Conservation (phyloP, 2,113 vertebrate species). For the Solenodon paradoxus region DNA sequence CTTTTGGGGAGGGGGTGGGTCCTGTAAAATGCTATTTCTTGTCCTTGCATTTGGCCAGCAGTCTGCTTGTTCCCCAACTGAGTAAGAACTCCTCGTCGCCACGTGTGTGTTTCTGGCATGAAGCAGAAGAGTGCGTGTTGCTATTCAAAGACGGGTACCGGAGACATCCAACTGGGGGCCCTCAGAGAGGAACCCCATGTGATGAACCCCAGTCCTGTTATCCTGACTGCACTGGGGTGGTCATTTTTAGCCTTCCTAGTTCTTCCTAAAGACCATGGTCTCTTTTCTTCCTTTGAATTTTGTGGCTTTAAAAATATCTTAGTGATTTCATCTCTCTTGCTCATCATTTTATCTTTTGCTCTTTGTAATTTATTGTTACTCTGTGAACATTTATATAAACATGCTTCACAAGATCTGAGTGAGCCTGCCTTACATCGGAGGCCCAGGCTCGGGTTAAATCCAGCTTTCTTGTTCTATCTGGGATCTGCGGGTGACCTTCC, state of each 20-base stretch:
- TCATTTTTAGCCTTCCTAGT: neutral
- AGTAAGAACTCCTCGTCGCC: neutral
- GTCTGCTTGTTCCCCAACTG: neutral
- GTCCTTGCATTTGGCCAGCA: neutral
- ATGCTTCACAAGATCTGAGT: neutral
- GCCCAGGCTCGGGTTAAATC: neutral
- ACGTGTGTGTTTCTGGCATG: neutral
- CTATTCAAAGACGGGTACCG: neutral
- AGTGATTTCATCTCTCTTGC: conserved; percentile 1
- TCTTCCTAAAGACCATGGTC: neutral
- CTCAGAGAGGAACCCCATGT: neutral
- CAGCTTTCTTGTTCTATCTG: neutral
- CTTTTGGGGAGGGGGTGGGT: neutral
- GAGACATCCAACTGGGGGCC: neutral
- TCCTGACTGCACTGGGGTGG: neutral
- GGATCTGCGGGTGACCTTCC: neutral
- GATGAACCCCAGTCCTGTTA: neutral
- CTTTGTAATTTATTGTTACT: conserved; percentile 37
- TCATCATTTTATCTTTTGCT: neutral
- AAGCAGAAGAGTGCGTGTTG: neutral
- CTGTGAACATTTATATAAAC: neutral
- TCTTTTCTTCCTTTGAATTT: conserved; percentile 27
- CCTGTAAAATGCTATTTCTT: neutral
- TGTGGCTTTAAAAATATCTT: neutral
- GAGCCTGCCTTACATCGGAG: neutral